phyloP scores from a whole-genome alignment of 2,797 vertebrate species.

The Sebastes itinus region DNA sequence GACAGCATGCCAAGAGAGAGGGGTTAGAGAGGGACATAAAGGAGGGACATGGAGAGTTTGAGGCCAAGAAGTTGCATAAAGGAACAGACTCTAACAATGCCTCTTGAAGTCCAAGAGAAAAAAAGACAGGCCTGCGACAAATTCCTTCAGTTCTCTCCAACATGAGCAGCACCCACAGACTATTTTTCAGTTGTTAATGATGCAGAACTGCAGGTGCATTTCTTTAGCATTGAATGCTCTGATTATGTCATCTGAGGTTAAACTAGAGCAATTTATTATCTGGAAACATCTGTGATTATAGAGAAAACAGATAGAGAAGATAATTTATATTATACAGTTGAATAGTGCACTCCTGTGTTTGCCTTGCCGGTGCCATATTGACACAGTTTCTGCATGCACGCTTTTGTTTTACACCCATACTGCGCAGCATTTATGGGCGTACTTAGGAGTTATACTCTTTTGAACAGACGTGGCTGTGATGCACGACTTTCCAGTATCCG shows the following conservation, averaged over 20 bases:
- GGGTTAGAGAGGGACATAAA: constrained; percentile 41
- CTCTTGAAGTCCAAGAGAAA: neutral
- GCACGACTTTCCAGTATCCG: constrained; percentile 42
- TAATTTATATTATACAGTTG: neutral
- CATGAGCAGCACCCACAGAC: neutral
- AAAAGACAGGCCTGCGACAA: neutral
- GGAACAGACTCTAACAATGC: constrained; percentile 13
- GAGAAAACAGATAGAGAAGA: neutral
- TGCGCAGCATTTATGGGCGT: neutral
- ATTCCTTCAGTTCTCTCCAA: neutral
- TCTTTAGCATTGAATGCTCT: neutral
- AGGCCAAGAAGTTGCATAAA: constrained; percentile 12
- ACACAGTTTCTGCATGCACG: constrained; percentile 3
- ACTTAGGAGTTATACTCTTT: constrained; percentile 23
- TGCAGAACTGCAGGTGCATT: neutral
- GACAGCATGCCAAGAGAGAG: constrained; percentile 27
- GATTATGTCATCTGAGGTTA: neutral
- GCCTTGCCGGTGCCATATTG: neutral
- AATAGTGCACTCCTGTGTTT: neutral
- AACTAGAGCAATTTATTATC: neutral
- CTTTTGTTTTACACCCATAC: neutral
- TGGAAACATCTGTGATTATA: neutral
- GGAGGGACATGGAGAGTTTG: neutral
- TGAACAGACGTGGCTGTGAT: constrained; percentile 34
- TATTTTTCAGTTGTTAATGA: neutral